Conservation (phyloP, 2,888 invertebrate species). For the Metallyticus violacea region DNA sequence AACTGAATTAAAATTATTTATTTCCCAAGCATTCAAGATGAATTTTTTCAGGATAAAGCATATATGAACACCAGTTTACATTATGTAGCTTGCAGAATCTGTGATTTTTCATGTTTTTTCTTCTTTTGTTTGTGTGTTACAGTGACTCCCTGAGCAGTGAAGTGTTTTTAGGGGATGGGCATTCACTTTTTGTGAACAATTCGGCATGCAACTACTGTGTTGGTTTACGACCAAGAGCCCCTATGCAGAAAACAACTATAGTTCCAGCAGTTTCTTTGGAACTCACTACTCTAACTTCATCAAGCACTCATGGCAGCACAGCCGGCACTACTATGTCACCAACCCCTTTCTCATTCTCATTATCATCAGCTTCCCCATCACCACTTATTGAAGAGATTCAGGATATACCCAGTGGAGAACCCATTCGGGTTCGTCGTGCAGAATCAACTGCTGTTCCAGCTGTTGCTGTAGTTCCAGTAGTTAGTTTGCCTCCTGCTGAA, state of each 20-base stretch:
- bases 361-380: constrained; percentile 30
- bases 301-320: constrained; percentile 1
- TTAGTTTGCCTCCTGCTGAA: not conserved
- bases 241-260: not conserved
- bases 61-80: not conserved
- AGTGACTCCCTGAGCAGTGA: constrained; percentile 63
- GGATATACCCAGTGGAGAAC: not conserved
- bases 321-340: constrained; percentile 3
- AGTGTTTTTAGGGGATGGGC: constrained; percentile 71
- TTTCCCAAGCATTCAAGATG: no score
- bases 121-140: constrained; percentile 35
- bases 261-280: not conserved
- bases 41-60: not conserved
- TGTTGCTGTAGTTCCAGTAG: constrained; percentile 12
- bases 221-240: constrained; percentile 44
- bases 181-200: constrained; percentile 38
- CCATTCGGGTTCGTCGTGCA: constrained; percentile 5
- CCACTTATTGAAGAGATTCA: not conserved
- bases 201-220: constrained; percentile 51
- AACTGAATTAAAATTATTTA: no score
- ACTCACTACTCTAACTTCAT: not conserved
- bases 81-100: not conserved
- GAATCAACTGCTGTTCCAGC: constrained; percentile 17
- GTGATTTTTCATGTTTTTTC: not conserved
- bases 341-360: constrained; percentile 25